phyloP scores from a whole-genome alignment of 1,140 invertebrate genomes.

The Penaeus chinensis region DNA sequence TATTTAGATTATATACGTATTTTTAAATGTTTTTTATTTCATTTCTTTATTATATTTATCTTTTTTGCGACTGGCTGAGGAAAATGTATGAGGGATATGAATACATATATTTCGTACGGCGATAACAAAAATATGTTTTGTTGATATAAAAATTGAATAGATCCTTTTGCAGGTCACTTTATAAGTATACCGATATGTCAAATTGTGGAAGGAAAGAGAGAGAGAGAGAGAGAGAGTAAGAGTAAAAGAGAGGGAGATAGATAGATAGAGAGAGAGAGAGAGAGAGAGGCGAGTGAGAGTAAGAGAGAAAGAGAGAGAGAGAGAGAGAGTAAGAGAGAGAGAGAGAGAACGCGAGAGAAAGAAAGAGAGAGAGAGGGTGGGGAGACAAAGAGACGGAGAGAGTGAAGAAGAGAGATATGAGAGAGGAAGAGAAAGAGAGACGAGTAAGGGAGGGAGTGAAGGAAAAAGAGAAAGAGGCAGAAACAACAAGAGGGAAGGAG shows the following conservation, averaged over 20 bases:
- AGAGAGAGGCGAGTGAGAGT: too few species aligned
- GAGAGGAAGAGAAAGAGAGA: too few species aligned
- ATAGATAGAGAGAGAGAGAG: slow-evolving; percentile 27
- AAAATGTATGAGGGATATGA: not conserved
- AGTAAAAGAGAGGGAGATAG: slow-evolving; percentile 16
- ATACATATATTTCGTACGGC: not conserved
- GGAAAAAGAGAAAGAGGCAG: not conserved
- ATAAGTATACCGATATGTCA: not conserved
- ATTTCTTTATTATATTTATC: not conserved
- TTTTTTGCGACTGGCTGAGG: not conserved
- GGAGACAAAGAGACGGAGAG: slow-evolving; percentile 15
- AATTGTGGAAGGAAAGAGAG: not conserved
- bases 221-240: not conserved
- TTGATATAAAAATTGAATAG: not conserved
- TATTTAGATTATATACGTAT: too few species aligned
- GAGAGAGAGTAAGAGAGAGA: not conserved
- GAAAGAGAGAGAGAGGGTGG: too few species aligned
- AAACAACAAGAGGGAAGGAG: not conserved
- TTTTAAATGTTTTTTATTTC: too few species aligned
- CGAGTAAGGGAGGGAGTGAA: too few species aligned
- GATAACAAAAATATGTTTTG: not conserved
- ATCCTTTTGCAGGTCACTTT: not conserved
- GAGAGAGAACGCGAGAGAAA: not conserved
- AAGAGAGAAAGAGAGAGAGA: too few species aligned
- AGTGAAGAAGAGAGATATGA: not conserved